phyloP scores from a whole-genome alignment of 1,140 invertebrate genomes.

The Anoplophora glabripennis region DNA sequence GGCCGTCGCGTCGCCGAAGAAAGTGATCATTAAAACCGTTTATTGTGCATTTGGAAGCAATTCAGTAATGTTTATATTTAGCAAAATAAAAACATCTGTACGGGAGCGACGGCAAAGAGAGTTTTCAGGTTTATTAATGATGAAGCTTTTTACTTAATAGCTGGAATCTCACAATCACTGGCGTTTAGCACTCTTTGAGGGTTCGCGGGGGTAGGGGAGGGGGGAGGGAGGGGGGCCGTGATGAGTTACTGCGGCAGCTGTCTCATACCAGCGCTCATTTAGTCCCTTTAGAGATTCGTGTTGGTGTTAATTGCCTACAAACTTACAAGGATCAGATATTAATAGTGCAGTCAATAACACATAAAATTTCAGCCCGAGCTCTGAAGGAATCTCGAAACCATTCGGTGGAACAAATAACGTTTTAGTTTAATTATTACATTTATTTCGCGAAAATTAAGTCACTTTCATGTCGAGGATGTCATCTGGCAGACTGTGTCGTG shows the following conservation, averaged over 20 bases:
- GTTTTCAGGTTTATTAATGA: slow-evolving; percentile 21
- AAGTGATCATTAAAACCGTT: slow-evolving; percentile 6
- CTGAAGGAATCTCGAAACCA: no score
- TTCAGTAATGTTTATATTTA: slow-evolving; percentile 23
- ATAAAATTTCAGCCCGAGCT: no score
- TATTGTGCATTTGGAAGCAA: slow-evolving; percentile 5
- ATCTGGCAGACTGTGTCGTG: no score
- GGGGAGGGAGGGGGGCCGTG: slow-evolving; percentile 17
- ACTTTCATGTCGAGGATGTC: no score
- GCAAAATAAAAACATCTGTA: slow-evolving; percentile 23
- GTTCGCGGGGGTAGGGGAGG: slow-evolving; percentile 12
- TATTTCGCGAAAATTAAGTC: no score
- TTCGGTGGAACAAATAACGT: no score
- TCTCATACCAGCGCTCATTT: slow-evolving; percentile 33
- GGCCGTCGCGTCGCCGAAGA: background rate
- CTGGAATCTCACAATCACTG: slow-evolving; percentile 26
- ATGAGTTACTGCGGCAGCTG: slow-evolving; percentile 37
- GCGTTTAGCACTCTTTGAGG: slow-evolving; percentile 19
- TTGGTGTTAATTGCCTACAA: slow-evolving; percentile 36
- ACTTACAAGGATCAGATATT: slow-evolving; percentile 34
- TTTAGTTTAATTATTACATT: no score
- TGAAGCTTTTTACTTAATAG: slow-evolving; percentile 26
- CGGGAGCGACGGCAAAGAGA: background rate
- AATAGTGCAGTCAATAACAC: slow-evolving; percentile 9
- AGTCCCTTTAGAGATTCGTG: slow-evolving; percentile 31